Evolutionary conservation across 1,140 invertebrate genomes (phyloP).

Genomic region (Formica exsecta): DNA sequence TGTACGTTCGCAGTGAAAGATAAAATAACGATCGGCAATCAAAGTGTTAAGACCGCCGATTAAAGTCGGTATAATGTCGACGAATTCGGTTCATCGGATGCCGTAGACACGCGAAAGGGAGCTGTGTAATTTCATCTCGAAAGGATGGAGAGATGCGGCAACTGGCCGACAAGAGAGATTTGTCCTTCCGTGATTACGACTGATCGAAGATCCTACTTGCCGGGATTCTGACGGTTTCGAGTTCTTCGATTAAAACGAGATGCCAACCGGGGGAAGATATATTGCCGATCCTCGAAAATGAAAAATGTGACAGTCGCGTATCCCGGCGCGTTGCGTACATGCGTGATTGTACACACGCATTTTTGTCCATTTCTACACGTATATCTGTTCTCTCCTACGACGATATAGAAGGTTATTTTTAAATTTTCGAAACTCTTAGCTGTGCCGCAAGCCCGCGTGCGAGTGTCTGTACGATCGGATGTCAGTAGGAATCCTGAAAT

Average conservation of each 20-base stretch:
- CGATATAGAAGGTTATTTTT: slow-evolving; percentile 82
- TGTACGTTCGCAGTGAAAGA: background rate
- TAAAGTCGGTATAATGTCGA: slow-evolving; percentile 22
- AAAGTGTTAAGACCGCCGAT: background rate
- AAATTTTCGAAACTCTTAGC: slow-evolving; percentile 78
- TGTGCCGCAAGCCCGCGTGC: slow-evolving; percentile 76
- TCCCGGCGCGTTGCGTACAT: slow-evolving; percentile 53
- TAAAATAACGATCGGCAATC: slow-evolving; percentile 14
- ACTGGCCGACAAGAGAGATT: background rate
- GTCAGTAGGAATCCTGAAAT: slow-evolving; percentile 81
- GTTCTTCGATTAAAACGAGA: background rate
- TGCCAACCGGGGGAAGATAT: no score
- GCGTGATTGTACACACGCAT: slow-evolving; percentile 52
- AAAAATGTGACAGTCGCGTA: slow-evolving; percentile 35
- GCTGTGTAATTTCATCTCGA: background rate
- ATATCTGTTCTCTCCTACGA: slow-evolving; percentile 77
- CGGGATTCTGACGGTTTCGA: slow-evolving; percentile 19
- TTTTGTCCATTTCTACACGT: slow-evolving; percentile 80
- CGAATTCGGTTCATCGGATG: background rate
- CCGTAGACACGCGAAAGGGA: background rate
- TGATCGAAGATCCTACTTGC: background rate
- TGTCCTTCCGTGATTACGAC: background rate
- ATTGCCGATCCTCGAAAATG: slow-evolving; percentile 11
- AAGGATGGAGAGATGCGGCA: background rate
- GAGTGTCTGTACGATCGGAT: slow-evolving; percentile 81